phyloP scores from a whole-genome alignment of 2,113 vertebrate genomes.

The Pelecanoides urinatrix region DNA sequence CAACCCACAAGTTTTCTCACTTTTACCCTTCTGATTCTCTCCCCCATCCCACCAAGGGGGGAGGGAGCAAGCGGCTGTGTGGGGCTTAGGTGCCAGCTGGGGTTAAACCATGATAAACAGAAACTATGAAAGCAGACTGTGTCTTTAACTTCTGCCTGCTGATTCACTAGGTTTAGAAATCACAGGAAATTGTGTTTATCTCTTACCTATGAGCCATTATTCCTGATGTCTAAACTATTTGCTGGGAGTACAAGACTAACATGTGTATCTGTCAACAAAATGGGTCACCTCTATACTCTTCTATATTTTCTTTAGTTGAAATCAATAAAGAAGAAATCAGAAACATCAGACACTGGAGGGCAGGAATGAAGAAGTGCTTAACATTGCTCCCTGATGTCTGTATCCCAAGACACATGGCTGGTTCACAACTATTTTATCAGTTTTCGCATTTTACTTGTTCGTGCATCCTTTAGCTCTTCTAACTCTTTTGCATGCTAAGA shows the following conservation, averaged over 20 bases:
- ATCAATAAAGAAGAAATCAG: slow-evolving; percentile 63
- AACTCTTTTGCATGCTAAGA: background rate
- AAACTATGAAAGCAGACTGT: background rate
- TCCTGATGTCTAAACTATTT: slow-evolving; percentile 26
- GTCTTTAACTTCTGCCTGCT: background rate
- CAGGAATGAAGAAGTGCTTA: slow-evolving; percentile 40
- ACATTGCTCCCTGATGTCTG: slow-evolving; percentile 10
- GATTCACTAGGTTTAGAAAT: background rate
- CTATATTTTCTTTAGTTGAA: slow-evolving; percentile 49
- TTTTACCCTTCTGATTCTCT: too few species aligned
- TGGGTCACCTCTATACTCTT: slow-evolving; percentile 38
- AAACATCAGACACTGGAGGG: slow-evolving; percentile 28
- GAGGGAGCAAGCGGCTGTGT: too few species aligned
- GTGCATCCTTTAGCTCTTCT: background rate
- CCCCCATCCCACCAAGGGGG: too few species aligned
- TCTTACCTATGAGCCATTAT: background rate
- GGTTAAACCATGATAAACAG: too few species aligned
- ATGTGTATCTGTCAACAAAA: slow-evolving; percentile 35
- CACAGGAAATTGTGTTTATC: background rate
- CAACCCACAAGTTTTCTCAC: too few species aligned
- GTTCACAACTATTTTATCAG: slow-evolving; percentile 6
- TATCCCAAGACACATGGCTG: background rate
- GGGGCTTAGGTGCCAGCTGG: too few species aligned
- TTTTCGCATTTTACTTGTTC: background rate
- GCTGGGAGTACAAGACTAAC: slow-evolving; percentile 17